Conservation (phyloP, 2,888 invertebrate genomes). For the Flexamia atlantica region DNA sequence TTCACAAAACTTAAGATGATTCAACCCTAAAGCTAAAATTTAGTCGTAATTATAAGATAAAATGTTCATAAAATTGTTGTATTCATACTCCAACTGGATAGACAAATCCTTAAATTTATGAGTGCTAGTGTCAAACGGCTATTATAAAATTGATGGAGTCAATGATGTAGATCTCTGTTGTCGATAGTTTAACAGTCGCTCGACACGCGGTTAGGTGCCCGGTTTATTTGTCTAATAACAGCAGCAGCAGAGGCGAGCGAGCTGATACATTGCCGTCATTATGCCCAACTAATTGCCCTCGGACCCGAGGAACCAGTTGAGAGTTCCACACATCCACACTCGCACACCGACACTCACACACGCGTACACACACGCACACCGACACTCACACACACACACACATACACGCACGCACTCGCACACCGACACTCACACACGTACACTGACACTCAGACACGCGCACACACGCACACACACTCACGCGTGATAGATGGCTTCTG, state of each 20-base stretch:
- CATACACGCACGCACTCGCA: neutral
- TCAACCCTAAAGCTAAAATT: too few relatives aligned
- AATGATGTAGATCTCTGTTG: neutral
- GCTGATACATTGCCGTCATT: slow-evolving; percentile 33
- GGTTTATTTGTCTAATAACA: slow-evolving; percentile 24
- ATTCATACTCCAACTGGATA: neutral
- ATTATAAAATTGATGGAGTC: slow-evolving; percentile 8
- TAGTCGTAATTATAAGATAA: too few relatives aligned
- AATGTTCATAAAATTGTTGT: too few relatives aligned
- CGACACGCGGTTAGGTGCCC: slow-evolving; percentile 7
- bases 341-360: too few relatives aligned
- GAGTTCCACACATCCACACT: neutral
- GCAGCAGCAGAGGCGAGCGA: neutral
- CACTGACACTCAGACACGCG: neutral
- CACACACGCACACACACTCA: slow-evolving; percentile 1
- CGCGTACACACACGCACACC: too few relatives aligned
- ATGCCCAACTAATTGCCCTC: slow-evolving; percentile 32
- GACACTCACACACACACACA: too few relatives aligned
- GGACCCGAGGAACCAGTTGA: slow-evolving; percentile 3
- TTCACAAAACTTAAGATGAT: too few relatives aligned
- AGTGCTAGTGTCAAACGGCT: neutral
- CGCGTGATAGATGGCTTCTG: slow-evolving; percentile 11
- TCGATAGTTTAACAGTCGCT: neutral
- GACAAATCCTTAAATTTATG: neutral
- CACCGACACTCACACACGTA: neutral